A percentile compares a stretch with the other conserved stretches of the same genome.
These are phyloP conservation scores for Thalassophryne amazonica DNA, from an alignment of 2,797 vertebrate genomes.

Conservation along the genomic window DNA sequence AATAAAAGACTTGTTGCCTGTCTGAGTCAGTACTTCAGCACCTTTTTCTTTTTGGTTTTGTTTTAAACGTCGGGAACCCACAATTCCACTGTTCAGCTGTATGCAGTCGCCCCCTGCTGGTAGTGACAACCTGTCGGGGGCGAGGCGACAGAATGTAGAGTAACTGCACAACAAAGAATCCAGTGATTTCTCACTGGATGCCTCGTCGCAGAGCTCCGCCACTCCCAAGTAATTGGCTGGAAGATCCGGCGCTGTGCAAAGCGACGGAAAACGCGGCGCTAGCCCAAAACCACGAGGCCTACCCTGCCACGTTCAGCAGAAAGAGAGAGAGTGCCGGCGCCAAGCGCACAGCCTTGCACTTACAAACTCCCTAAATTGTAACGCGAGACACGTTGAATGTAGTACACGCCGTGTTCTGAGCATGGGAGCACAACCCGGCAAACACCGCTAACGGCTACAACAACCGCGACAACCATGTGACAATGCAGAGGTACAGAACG, in stretches of 20 bases:
- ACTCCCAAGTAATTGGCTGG: neutral
- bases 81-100: constrained; percentile 34
- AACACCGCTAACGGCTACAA: constrained; percentile 20
- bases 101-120: constrained; percentile 40
- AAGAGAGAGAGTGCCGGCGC: constrained; percentile 37
- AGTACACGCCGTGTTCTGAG: constrained; percentile 79
- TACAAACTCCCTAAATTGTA: constrained; percentile 87
- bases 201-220: constrained; percentile 40
- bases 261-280: constrained; percentile 29
- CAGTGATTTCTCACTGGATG: constrained; percentile 45
- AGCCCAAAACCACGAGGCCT: constrained; percentile 36
- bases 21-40: constrained; percentile 50
- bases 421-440: constrained; percentile 50
- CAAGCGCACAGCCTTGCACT: constrained; percentile 76
- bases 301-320: constrained; percentile 30
- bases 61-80: no score
- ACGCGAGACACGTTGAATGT: constrained; percentile 97
- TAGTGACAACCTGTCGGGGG: constrained; percentile 34
- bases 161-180: constrained; percentile 41
- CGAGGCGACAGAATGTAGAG: constrained; percentile 27
- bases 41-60: constrained; percentile 43
- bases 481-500: constrained; percentile 47
- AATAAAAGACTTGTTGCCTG: constrained; percentile 45
- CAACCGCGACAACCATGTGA: constrained; percentile 32
- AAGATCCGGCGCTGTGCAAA: constrained; percentile 19